phyloP scores from a whole-genome alignment of 1,140 invertebrate genomes.

The Kradibia gibbosae region DNA sequence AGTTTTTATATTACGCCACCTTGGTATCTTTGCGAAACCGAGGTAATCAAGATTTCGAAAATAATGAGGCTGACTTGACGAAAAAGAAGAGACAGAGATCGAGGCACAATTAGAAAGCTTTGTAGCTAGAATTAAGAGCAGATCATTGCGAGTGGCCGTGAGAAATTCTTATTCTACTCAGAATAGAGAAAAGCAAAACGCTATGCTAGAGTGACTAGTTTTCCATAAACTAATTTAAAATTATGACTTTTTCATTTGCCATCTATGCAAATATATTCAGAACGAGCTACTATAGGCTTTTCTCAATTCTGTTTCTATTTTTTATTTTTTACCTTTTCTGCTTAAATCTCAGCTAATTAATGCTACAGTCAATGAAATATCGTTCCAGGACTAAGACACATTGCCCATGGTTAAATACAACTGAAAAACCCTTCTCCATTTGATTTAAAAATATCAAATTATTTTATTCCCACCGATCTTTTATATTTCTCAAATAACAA shows the following conservation, averaged over 20 bases:
- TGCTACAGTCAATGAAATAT: no score
- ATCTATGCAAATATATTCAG: neutral
- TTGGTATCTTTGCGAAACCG: neutral
- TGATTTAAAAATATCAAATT: no score
- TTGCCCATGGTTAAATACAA: no score
- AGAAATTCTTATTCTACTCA: neutral
- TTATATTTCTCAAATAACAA: no score
- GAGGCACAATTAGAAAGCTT: conserved; percentile 17
- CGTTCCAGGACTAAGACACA: no score
- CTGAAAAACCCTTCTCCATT: no score
- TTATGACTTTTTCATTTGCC: neutral
- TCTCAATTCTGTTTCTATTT: neutral
- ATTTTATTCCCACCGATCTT: no score
- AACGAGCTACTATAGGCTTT: neutral
- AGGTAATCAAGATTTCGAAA: conserved; percentile 32
- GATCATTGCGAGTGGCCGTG: conserved; percentile 3
- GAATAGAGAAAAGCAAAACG: neutral
- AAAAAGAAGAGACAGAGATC: neutral
- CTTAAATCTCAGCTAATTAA: neutral
- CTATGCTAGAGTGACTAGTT: conserved; percentile 27
- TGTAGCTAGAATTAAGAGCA: conserved; percentile 45
- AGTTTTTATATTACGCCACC: neutral
- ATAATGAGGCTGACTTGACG: conserved; percentile 48
- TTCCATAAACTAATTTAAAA: conserved; percentile 23
- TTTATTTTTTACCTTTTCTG: neutral